Evolutionary conservation across 2,113 vertebrate species (phyloP), one percentile per base, ranked within the genome.

Genomic region (Eretmodus cyanostictus): DNA sequence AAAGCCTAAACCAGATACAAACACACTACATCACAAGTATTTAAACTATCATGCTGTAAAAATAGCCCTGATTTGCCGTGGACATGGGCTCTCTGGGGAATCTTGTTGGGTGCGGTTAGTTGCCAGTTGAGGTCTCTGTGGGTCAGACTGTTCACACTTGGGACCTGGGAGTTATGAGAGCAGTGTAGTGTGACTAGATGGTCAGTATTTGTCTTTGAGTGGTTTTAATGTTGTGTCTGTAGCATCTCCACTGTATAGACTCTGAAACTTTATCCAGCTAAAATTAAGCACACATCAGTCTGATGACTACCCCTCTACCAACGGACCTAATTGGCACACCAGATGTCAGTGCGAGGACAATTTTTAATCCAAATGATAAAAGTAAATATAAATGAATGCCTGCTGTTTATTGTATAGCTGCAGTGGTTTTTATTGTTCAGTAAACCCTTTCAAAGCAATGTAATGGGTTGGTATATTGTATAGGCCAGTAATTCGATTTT

Each of bases 1-100:
- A 81, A 45, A 7, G 27, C 47, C 57, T 53, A 90, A 92, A 92
- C 93, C 87, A 89, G 92, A 93, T 4, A 55, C 82, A 88, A 86
- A 87, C 71, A 81, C 2, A 29, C 22, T 45, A 38, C 22, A 73
- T 73, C 40, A 73, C 22, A 17, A 29, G 40, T 73, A 73, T 45
- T 73, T 27, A 45, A 73, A 73, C 22, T 27, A 73, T 73, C 8
- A 27, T 73, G 40, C 40, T 24, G 12, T 47, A 27, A 73, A 73
- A 73, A 73, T 45, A 73, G 40, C 22, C 42, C 13, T 47, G 68
- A 73, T 42, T 73, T 73, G 66, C 38, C 1, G 2, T 71, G 68
- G 2, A 27, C 68, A 73, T 27, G 68, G 68, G 13, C 13, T 45
- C 13, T 73, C 14, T 73, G 38, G 40, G 68, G 13, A 27, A 24